These are phyloP conservation scores for Autographa pulchrina DNA, from an alignment of 2,888 invertebrate species.

Conservation along the genomic window DNA sequence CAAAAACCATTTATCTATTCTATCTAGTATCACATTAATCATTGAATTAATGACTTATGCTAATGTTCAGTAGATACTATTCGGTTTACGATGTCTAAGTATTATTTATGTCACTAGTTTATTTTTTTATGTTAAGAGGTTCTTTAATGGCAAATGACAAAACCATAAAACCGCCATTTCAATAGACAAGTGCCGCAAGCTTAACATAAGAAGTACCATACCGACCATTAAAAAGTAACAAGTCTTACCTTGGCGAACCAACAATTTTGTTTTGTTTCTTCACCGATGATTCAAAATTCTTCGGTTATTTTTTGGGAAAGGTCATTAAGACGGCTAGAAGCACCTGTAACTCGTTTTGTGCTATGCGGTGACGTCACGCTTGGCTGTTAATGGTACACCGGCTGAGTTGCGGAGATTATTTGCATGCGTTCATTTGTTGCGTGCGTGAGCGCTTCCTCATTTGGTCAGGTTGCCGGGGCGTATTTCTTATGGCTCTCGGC, in stretches of 20 bases:
- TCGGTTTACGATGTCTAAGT: slow-evolving; percentile 4
- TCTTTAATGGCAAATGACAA: slow-evolving; percentile 16
- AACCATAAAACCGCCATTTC: slow-evolving; percentile 27
- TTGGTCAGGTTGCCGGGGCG: slow-evolving; percentile 78
- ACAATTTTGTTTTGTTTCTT: slow-evolving; percentile 27
- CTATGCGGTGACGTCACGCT: slow-evolving; percentile 83
- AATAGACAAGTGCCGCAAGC: slow-evolving; percentile 12
- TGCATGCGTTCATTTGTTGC: slow-evolving; percentile 69
- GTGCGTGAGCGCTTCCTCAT: slow-evolving; percentile 70
- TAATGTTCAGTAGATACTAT: not conserved
- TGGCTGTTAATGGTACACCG: slow-evolving; percentile 73
- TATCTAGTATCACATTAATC: not conserved
- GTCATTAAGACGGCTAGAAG: slow-evolving; percentile 71
- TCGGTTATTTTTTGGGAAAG: slow-evolving; percentile 65
- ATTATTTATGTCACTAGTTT: not conserved
- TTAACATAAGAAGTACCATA: slow-evolving; percentile 18
- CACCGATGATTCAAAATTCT: slow-evolving; percentile 33
- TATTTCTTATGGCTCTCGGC: slow-evolving; percentile 82
- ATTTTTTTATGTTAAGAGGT: not conserved
- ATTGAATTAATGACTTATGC: not conserved
- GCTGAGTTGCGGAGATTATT: slow-evolving; percentile 71
- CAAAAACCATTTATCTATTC: not conserved
- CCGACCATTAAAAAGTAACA: slow-evolving; percentile 20
- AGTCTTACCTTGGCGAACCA: slow-evolving; percentile 21
- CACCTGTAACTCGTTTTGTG: slow-evolving; percentile 84